These are phyloP conservation scores for Pardalotus punctatus DNA, from an alignment of 2,113 vertebrate species.

Conservation along the genomic window DNA sequence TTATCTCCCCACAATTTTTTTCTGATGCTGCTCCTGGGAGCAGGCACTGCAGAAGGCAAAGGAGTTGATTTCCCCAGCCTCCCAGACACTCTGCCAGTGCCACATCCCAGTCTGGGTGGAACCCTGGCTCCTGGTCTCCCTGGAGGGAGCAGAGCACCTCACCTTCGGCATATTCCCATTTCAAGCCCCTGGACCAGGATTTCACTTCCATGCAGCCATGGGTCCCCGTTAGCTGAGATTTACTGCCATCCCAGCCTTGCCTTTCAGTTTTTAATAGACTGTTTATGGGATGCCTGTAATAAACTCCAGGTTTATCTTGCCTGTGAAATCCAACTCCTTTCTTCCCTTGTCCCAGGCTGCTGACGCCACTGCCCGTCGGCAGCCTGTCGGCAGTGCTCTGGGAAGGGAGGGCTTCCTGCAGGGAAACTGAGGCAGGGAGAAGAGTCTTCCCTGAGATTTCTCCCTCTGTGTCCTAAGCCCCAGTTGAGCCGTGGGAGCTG, in stretches of 20 bases:
- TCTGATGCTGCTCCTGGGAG: neutral
- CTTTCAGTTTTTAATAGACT: slow-evolving; percentile 55
- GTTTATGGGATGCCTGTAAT: slow-evolving; percentile 28
- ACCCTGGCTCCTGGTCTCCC: neutral
- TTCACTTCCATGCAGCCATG: neutral
- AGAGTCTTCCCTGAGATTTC: neutral
- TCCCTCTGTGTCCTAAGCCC: fast-evolving
- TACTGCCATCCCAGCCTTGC: neutral
- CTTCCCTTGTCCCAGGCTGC: neutral
- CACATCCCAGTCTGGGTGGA: neutral
- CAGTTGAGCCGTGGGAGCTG: fast-evolving
- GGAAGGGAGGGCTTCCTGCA: neutral
- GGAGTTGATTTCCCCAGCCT: neutral
- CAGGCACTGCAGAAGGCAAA: neutral
- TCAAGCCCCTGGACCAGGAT: neutral
- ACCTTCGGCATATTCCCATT: neutral
- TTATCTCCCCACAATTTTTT: neutral
- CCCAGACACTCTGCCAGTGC: fast-evolving
- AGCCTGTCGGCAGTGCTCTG: fast-evolving
- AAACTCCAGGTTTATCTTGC: slow-evolving; percentile 61
- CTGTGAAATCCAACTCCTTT: slow-evolving; percentile 47
- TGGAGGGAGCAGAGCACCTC: neutral
- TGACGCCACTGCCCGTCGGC: neutral
- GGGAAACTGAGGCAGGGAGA: neutral
- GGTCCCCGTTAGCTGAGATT: neutral